These are phyloP conservation scores for Promerops cafer DNA, from an alignment of 2,113 vertebrate genomes.

Conservation along the genomic window DNA sequence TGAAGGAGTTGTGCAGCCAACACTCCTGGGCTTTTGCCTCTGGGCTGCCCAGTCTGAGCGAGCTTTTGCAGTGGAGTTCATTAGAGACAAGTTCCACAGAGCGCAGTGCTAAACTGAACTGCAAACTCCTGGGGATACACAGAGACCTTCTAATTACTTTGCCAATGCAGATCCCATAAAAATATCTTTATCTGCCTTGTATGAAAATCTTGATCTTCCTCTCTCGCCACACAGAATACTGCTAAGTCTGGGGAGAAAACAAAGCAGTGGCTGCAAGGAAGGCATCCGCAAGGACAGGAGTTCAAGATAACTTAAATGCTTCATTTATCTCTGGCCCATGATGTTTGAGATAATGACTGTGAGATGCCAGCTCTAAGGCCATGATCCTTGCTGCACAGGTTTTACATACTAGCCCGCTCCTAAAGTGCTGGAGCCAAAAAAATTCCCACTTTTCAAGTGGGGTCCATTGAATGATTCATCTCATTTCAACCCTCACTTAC, in stretches of 20 bases:
- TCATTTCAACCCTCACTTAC: not conserved
- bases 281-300: not conserved
- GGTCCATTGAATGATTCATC: not conserved
- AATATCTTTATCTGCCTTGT: not conserved
- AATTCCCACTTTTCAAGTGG: constrained; percentile 15
- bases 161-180: not conserved
- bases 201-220: not conserved
- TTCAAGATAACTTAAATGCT: not conserved
- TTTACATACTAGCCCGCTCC: not conserved
- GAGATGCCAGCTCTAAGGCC: not conserved
- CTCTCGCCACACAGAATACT: not conserved
- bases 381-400: not conserved
- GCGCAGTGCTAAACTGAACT: not conserved
- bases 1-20: not conserved
- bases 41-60: not conserved
- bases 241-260: not conserved
- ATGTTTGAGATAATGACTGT: not conserved
- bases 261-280: not conserved
- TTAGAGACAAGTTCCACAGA: not conserved
- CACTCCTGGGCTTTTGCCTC: not conserved
- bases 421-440: constrained; percentile 7
- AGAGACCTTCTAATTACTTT: not conserved
- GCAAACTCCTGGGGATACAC: not conserved
- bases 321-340: not conserved
- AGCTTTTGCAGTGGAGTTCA: not conserved